phyloP scores from a whole-genome alignment of 2,888 invertebrate genomes.

The Synergus japonicus region DNA sequence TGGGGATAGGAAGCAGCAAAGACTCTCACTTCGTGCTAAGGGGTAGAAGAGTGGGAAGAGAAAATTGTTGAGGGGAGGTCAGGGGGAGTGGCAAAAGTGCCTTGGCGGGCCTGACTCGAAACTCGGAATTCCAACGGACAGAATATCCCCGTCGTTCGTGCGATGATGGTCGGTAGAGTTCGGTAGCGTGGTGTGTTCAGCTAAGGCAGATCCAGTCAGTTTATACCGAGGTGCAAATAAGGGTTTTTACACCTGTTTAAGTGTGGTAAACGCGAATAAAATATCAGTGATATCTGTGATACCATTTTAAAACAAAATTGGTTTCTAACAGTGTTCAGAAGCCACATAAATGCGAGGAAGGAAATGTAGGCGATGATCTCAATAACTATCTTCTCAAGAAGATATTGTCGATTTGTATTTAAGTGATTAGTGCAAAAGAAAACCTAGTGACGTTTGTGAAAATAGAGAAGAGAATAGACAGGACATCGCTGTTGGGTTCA shows the following conservation, averaged over 20 bases:
- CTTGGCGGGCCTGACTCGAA: constrained; percentile 71
- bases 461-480: background rate
- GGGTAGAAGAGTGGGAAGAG: constrained; percentile 25
- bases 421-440: constrained; percentile 57
- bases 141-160: constrained; percentile 71
- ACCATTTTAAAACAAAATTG: background rate
- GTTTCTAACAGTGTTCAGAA: background rate
- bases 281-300: background rate
- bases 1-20: constrained; percentile 45
- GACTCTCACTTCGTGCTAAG: constrained; percentile 43
- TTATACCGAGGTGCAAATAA: background rate
- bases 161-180: constrained; percentile 63
- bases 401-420: constrained; percentile 46
- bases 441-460: constrained; percentile 42
- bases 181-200: constrained; percentile 31
- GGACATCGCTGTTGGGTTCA: background rate
- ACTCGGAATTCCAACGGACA: constrained; percentile 73
- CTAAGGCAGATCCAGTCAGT: background rate
- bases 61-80: constrained; percentile 47
- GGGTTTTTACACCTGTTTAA: background rate
- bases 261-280: background rate
- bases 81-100: constrained; percentile 62
- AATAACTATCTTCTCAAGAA: background rate
- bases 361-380: constrained; percentile 25
- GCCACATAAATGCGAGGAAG: constrained; percentile 29